These are phyloP conservation scores for Macrotus californicus DNA, from an alignment of 2,113 vertebrate species.

Conservation along the genomic window DNA sequence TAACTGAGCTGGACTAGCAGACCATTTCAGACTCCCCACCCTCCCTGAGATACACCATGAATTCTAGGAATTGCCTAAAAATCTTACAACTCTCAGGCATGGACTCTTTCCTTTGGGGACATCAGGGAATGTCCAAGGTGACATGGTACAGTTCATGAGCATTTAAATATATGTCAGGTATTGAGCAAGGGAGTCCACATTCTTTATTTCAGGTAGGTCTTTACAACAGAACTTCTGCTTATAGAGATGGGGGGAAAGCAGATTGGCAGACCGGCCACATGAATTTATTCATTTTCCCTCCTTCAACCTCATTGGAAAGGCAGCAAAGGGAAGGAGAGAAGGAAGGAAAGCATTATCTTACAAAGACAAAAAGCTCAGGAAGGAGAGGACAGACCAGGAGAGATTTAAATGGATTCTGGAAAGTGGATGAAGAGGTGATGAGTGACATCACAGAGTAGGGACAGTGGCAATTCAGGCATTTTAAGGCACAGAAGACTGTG, in stretches of 20 bases:
- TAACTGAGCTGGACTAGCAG: neutral
- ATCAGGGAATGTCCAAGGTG: neutral
- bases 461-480: neutral
- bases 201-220: neutral
- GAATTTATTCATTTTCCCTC: neutral
- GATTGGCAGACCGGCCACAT: neutral
- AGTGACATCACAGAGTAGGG: neutral
- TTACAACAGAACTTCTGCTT: neutral
- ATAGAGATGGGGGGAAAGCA: neutral
- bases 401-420: neutral
- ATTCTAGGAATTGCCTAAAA: neutral
- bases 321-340: neutral
- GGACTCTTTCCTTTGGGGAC: neutral
- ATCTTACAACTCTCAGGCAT: neutral
- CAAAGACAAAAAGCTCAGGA: neutral
- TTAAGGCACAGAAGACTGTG: neutral
- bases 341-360: neutral
- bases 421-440: neutral
- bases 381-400: neutral
- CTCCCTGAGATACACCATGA: neutral
- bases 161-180: neutral
- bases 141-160: fast-evolving
- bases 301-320: neutral
- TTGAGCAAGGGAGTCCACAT: neutral
- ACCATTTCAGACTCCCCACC: neutral